Conservation (phyloP, 1,140 invertebrate species). For the Macrocentrus cingulum region DNA sequence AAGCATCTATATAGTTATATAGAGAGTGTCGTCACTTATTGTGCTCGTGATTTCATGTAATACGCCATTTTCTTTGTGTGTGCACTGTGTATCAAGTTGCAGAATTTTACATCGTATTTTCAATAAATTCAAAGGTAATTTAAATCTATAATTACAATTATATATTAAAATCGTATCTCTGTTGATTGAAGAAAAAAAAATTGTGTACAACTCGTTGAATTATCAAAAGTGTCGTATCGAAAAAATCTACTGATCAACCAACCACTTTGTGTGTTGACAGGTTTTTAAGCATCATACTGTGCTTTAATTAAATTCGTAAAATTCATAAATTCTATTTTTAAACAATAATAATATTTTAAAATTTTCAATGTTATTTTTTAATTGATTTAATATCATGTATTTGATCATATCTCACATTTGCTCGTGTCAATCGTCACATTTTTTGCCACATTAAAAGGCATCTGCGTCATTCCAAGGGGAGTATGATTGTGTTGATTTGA, state of each 20-base stretch:
- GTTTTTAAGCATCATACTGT: conserved; percentile 10
- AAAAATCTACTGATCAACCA: conserved; percentile 10
- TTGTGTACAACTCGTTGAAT: not conserved
- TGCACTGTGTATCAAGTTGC: conserved; percentile 34
- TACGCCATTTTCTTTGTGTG: conserved; percentile 59
- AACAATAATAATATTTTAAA: no score
- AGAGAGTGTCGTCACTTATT: no score
- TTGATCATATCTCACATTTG: conserved; percentile 4
- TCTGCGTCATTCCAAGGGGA: conserved; percentile 25
- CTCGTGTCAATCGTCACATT: conserved; percentile 5
- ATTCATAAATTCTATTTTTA: not conserved
- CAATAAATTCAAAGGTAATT: conserved; percentile 35
- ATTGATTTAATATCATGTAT: conserved; percentile 15
- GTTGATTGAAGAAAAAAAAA: no score
- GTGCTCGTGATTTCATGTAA: conserved; percentile 54
- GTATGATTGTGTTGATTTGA: conserved; percentile 15
- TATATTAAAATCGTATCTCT: no score
- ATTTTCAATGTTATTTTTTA: no score
- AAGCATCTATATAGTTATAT: no score
- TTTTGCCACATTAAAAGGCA: conserved; percentile 1
- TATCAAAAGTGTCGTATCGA: not conserved
- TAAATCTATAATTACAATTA: not conserved
- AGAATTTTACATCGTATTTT: no score
- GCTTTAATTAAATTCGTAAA: no score
- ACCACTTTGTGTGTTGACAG: conserved; percentile 29